Evolutionary conservation across 2,888 invertebrate species (phyloP), one percentile per base, ranked within the genome.

Genomic region (Prenolepis imparis): DNA sequence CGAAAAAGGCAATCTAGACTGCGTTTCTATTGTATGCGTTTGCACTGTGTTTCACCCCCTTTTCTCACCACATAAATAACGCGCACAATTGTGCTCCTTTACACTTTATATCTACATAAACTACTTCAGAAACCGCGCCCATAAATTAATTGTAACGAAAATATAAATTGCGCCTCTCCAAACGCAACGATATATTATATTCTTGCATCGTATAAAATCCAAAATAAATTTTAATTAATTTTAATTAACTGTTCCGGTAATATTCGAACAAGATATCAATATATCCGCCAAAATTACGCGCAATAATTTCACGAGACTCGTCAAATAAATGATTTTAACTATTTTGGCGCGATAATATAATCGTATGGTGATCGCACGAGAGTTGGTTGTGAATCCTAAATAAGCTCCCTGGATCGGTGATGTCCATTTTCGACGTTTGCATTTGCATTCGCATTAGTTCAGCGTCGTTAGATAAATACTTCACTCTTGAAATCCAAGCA

Each of bases 21-120:
- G 3, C 59, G 36, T 32, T 80, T 41, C 44, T n/a, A 80, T 80
- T 59, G 44, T 68, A 44, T 44, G 59, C 68, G 18, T 70, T 64
- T 24, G 57, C 67, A 44, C 68, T 12, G 44, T 18, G 59, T 48
- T 70, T 59, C 18, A 55, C 57, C 28, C 57, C 28, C 59, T 70
- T 59, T 78, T 68, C 57, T 80, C 68, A 59, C 9, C 32, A 59
- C 12, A 83, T 83, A 83, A 81, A 81, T 75, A 81, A 83, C 52
- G 32, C 44, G 32, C 44, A 48, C 83, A 61, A 83, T 68, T 61
- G 78, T 78, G 78, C 68, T 67, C 52, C 41, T 9, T 21, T 63
- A 48, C 41, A 57, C 21, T 44, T 64, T 64, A 21, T 15, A 61
- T 61, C 11, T 21, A 6, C 5, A n/a, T n/a, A 52, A 74, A 36